These are phyloP conservation scores for Leptopilina clavipes DNA, from an alignment of 1,140 invertebrate species.

Conservation along the genomic window DNA sequence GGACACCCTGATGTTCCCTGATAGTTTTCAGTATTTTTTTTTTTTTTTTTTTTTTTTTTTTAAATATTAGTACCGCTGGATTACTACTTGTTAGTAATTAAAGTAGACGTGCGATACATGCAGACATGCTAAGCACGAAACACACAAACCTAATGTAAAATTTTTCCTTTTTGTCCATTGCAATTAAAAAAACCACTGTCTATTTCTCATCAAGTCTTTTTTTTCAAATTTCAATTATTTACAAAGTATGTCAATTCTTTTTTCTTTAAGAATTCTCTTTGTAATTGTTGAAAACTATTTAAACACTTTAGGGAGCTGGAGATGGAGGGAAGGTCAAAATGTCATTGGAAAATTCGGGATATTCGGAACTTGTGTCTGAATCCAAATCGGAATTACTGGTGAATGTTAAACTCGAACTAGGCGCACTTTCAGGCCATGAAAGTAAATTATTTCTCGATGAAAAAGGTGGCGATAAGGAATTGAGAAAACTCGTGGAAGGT, in stretches of 20 bases:
- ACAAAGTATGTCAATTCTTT: neutral
- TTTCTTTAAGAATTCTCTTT: neutral
- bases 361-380: constrained; percentile 72
- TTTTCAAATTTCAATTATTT: neutral
- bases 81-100: neutral
- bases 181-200: neutral
- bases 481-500: constrained; percentile 71
- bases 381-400: constrained; percentile 72
- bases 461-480: constrained; percentile 71
- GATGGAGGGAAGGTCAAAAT: constrained; percentile 69
- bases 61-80: constrained; percentile 3
- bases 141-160: neutral
- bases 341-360: constrained; percentile 72
- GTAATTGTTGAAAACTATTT: neutral
- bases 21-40: neutral
- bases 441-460: constrained; percentile 68
- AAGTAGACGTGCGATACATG: constrained; percentile 32
- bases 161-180: neutral
- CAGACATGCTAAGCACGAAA: constrained; percentile 16
- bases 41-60: neutral
- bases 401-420: constrained; percentile 72
- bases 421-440: constrained; percentile 71
- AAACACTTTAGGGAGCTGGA: constrained; percentile 62
- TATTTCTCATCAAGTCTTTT: constrained; percentile 8
- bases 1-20: constrained; percentile 33